phyloP scores from a whole-genome alignment of 2,797 vertebrate genomes.

The Steatocranus sp. region DNA sequence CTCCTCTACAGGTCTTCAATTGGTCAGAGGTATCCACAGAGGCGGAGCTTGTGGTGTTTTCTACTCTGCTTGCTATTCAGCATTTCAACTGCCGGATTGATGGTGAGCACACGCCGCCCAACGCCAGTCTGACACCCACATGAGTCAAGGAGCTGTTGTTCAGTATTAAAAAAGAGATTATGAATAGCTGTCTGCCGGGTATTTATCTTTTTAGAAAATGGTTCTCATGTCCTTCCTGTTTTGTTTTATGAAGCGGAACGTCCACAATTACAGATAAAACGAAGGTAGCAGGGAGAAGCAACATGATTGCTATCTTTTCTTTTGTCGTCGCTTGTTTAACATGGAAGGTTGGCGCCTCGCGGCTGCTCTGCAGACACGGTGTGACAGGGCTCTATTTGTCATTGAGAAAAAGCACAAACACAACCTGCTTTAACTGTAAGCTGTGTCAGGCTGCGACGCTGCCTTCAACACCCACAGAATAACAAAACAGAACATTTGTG shows the following conservation, averaged over 20 bases:
- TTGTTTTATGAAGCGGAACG: not conserved
- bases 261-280: not conserved
- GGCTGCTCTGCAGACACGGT: not conserved
- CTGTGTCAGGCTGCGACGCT: not conserved
- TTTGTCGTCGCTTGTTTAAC: not conserved
- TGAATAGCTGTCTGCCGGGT: not conserved
- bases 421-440: not conserved
- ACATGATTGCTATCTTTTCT: not conserved
- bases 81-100: conserved; percentile 84
- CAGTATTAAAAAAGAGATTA: not conserved
- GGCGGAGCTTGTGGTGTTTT: conserved; percentile 90
- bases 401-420: not conserved
- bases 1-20: conserved; percentile 83
- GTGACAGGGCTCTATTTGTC: conserved; percentile 28
- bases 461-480: not conserved
- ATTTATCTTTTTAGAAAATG: not conserved
- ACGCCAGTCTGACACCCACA: not conserved
- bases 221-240: not conserved
- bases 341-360: not conserved
- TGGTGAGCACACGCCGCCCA: conserved; percentile 74
- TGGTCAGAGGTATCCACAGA: conserved; percentile 88
- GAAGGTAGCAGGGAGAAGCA: not conserved
- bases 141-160: not conserved
- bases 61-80: conserved; percentile 87
- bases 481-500: not conserved